Evolutionary conservation across 2,888 invertebrate genomes (phyloP), one percentile per base, ranked within the genome.

Genomic region (Alviniconcha strummeri): DNA sequence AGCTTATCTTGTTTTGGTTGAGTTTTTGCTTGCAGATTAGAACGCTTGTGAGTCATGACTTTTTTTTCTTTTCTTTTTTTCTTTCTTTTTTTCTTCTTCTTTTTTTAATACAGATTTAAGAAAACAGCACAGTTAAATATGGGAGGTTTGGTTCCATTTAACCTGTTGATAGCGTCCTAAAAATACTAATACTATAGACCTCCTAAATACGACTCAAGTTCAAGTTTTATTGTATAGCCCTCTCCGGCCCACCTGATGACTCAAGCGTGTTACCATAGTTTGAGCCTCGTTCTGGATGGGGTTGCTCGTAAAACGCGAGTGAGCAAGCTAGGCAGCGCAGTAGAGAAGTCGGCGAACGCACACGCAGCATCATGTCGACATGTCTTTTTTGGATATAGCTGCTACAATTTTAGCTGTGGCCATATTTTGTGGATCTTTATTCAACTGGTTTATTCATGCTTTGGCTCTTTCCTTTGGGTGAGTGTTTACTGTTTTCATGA

Each of bases 401-500:
- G 85, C 90, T 86, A 85, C 81, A 64, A 57, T 86, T 77, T 13
- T 86, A 84, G 89, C 90, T 83, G 85, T 89, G 69, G 82, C 85
- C 76, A 76, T 88, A 77, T 80, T 90, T 36, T 86, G 88, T 87
- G 91, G 89, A 89, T 91, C 90, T 88, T 79, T 90, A 64, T 85
- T 90, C 74, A 85, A 85, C 55, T 91, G 91, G 91, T 80, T 90
- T 80, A 90, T 91, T 84, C 91, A 91, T 85, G 83, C 88, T 72
- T 57, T 90, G 79, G 90, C 90, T 75, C 83, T 91, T 13, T 84
- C 90, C 64, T 91, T 90, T 84, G 91, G 91, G 91, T 91, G 88
- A 89, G 90, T 86, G 60, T 4, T n/a, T 60, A 52, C 4, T 19
- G 17, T 15, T 71, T 19, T 64, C 6, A 36, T 17, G n/a, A 15